Conservation (phyloP, 2,888 invertebrate genomes). For the Metallyticus violacea region DNA sequence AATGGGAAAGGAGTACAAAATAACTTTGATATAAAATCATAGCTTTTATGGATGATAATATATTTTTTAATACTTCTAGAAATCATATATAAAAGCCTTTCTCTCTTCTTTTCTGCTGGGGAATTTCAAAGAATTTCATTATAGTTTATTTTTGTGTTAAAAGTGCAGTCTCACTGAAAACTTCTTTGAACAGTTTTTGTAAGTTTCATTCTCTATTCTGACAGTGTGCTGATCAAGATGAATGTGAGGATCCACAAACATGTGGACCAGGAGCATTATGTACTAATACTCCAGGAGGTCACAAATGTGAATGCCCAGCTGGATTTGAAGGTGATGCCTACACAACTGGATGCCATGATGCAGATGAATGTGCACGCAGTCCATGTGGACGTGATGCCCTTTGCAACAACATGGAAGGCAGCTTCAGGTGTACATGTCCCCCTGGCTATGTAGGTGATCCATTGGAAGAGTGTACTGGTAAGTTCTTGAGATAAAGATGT, state of each 20-base stretch:
- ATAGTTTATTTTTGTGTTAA: too few relatives aligned
- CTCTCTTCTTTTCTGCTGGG: too few relatives aligned
- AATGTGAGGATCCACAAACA: conserved; percentile 67
- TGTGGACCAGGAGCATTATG: conserved; percentile 81
- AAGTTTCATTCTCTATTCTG: background rate
- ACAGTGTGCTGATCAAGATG: conserved; percentile 80
- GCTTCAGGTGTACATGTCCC: conserved; percentile 78
- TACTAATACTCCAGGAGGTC: conserved; percentile 74
- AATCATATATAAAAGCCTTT: too few relatives aligned
- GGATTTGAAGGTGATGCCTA: conserved; percentile 80
- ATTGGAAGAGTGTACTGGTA: conserved; percentile 71
- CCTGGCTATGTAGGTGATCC: conserved; percentile 81
- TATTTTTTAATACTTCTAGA: too few relatives aligned
- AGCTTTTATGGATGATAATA: too few relatives aligned
- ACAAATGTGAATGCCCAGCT: conserved; percentile 79
- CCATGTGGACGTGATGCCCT: conserved; percentile 77
- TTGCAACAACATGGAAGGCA: conserved; percentile 76
- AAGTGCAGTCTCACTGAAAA: too few relatives aligned
- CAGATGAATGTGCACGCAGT: conserved; percentile 70
- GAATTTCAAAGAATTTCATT: too few relatives aligned
- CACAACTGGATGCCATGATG: conserved; percentile 67
- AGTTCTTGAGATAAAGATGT: too few relatives aligned
- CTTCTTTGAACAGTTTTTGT: background rate
- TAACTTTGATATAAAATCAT: too few relatives aligned
- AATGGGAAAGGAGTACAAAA: too few relatives aligned